These are phyloP conservation scores for Microcebus ravelobensis DNA, from an alignment of 2,113 vertebrate species.

Conservation along the genomic window DNA sequence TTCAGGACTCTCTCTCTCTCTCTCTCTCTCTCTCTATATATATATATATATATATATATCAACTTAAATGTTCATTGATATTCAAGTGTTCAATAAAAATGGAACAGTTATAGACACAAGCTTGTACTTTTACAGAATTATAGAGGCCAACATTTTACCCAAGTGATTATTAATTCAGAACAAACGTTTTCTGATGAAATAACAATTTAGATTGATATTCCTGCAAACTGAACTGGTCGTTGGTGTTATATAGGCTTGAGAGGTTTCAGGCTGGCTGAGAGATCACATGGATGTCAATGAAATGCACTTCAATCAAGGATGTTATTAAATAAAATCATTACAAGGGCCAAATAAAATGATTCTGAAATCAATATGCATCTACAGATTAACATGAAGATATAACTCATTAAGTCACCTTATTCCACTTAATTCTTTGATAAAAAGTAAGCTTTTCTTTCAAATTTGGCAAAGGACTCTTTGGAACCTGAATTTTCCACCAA, in stretches of 20 bases:
- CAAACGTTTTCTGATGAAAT: background rate
- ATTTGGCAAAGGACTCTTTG: background rate
- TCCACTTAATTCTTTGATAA: background rate
- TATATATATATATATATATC: background rate
- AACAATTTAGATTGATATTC: background rate
- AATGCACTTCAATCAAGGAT: background rate
- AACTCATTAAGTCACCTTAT: background rate
- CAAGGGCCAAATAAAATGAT: background rate
- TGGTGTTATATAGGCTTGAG: background rate
- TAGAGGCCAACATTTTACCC: background rate
- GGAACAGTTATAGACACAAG: background rate
- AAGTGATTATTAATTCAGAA: background rate
- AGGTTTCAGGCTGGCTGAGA: background rate
- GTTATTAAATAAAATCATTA: background rate
- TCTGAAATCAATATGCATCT: background rate
- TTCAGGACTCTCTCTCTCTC: background rate
- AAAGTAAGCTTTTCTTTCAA: background rate
- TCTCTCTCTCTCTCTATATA: no score
- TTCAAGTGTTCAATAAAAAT: background rate
- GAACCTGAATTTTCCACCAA: background rate
- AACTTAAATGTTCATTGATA: background rate
- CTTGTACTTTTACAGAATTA: constrained; percentile 9
- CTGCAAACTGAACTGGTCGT: background rate
- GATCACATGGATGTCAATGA: background rate
- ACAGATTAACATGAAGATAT: background rate